Conservation (phyloP, 2,113 vertebrate species). For the Psittacara wagleri region DNA sequence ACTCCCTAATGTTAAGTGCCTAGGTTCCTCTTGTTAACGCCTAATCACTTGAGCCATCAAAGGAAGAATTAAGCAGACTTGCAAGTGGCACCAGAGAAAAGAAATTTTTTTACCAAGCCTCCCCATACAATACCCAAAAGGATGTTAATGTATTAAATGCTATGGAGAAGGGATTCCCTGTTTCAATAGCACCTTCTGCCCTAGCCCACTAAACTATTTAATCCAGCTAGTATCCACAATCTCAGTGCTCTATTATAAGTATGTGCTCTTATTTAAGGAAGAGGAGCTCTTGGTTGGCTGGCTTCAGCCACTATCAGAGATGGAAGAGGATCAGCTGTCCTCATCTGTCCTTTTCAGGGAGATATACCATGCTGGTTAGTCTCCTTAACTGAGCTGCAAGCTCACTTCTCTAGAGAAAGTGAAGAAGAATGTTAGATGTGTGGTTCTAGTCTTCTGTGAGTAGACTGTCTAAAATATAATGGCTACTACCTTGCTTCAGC, state of each 20-base stretch:
- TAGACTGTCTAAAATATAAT: not conserved
- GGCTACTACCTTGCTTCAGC: not conserved
- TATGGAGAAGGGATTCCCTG: not conserved
- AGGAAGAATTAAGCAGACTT: not conserved
- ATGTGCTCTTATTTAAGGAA: not conserved
- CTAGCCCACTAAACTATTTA: not conserved
- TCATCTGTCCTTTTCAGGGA: not conserved
- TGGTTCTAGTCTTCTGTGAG: not conserved
- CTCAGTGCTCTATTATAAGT: not conserved
- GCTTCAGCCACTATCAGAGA: not conserved
- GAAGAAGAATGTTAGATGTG: not conserved
- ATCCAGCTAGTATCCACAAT: not conserved
- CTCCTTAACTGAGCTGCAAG: not conserved
- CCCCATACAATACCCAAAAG: not conserved
- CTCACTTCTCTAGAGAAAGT: not conserved
- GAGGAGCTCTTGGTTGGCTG: not conserved
- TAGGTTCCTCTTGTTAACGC: constrained; percentile 16
- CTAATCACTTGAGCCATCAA: not conserved
- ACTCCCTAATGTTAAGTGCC: not conserved
- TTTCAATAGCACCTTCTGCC: not conserved
- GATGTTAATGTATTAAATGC: not conserved
- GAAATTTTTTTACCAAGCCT: not conserved
- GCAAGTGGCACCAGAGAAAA: not conserved
- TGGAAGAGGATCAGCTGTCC: not conserved
- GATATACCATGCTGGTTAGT: not conserved